phyloP scores from a whole-genome alignment of 2,113 vertebrate genomes.

The Typhlomys cinereus region DNA sequence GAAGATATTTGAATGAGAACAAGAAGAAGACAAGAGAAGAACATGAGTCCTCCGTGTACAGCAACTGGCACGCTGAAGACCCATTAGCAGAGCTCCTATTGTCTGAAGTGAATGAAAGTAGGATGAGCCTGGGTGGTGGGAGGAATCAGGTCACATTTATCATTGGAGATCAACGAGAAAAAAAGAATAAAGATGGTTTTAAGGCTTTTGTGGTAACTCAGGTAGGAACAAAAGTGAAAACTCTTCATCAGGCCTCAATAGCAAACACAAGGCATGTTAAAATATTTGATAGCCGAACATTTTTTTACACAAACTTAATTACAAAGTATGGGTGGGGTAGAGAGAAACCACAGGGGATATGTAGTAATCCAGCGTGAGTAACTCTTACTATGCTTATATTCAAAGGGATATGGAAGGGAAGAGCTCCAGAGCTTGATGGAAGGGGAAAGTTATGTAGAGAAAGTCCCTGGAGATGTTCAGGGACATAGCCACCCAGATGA shows the following conservation, averaged over 20 bases:
- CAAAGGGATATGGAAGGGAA: not conserved
- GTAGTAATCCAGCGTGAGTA: not conserved
- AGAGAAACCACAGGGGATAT: not conserved
- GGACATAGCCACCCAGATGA: not conserved
- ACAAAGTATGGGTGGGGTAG: not conserved
- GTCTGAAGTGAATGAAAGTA: not conserved
- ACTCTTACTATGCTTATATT: not conserved
- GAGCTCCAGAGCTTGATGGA: not conserved
- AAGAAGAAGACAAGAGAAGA: not conserved
- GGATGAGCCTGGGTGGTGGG: not conserved
- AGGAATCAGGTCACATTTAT: accelerated
- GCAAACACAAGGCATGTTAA: not conserved
- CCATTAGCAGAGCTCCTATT: not conserved
- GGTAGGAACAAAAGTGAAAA: not conserved
- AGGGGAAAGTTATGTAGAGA: not conserved
- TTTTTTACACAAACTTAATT: not conserved
- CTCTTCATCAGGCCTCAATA: not conserved
- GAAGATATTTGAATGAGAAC: not conserved
- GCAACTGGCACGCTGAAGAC: not conserved
- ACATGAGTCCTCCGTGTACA: not conserved
- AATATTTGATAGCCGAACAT: not conserved
- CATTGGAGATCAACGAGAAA: not conserved
- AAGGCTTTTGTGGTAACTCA: not conserved
- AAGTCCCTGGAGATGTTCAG: not conserved
- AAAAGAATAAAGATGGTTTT: not conserved